Conservation (phyloP, 1,140 invertebrate species). For the Luehdorfia chinensis region DNA sequence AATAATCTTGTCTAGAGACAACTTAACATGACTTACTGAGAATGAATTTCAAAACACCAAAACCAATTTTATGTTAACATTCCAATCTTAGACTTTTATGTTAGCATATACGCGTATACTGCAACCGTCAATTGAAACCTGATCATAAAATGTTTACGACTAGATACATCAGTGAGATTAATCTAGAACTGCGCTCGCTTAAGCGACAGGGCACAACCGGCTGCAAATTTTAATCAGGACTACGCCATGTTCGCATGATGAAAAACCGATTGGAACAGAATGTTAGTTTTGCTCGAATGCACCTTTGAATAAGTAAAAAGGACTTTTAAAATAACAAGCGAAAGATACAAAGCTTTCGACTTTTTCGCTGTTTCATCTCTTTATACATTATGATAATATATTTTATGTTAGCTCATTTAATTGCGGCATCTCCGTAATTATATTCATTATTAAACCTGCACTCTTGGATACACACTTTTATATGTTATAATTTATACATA, state of each 20-base stretch:
- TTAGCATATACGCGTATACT: too few relatives aligned
- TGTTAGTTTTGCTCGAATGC: conserved; percentile 20
- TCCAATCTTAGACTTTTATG: too few relatives aligned
- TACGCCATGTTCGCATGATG: conserved; percentile 31
- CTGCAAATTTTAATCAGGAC: conserved; percentile 42
- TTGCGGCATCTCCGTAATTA: too few relatives aligned
- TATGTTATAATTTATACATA: neutral
- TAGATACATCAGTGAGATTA: conserved; percentile 32
- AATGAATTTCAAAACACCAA: too few relatives aligned
- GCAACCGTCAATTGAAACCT: conserved; percentile 1
- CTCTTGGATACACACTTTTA: too few relatives aligned
- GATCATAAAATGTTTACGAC: conserved; percentile 9
- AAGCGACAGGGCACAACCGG: conserved; percentile 27
- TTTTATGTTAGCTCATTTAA: neutral
- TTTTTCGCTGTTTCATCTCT: neutral
- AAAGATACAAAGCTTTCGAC: neutral
- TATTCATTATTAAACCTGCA: too few relatives aligned
- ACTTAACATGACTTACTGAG: too few relatives aligned
- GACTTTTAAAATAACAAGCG: conserved; percentile 1
- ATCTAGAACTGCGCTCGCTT: conserved; percentile 17
- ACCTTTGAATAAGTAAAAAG: conserved; percentile 1
- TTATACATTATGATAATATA: neutral
- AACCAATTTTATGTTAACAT: too few relatives aligned
- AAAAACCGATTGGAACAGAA: conserved; percentile 32
- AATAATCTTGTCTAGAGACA: too few relatives aligned